Percentiles rank a stretch among this genome's conserved stretches.
Conservation (phyloP, 1,140 invertebrate species). For the Vanessa atalanta region DNA sequence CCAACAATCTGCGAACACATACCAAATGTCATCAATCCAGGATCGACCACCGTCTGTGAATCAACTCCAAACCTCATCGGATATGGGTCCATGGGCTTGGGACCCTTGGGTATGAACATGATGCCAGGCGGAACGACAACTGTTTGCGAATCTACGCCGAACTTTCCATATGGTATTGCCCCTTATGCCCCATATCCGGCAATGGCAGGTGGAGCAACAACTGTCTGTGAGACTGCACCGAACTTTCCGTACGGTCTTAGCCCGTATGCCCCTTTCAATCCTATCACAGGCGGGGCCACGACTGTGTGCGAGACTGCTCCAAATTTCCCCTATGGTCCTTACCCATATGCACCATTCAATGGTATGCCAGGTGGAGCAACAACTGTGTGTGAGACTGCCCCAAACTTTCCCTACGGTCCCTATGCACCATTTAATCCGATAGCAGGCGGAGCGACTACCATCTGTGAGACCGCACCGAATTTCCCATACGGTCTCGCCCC, state of each 20-base stretch:
- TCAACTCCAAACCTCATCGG: constrained; percentile 27
- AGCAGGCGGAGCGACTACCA: neutral
- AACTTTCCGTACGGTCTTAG: neutral
- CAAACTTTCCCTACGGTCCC: too few relatives aligned
- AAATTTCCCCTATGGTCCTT: neutral
- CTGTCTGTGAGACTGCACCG: constrained; percentile 34
- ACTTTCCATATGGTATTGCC: neutral
- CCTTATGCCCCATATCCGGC: too few relatives aligned
- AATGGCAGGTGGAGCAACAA: constrained; percentile 18
- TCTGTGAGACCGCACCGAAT: constrained; percentile 5
- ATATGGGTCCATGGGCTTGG: constrained; percentile 21
- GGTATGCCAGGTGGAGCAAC: neutral
- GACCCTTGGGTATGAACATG: constrained; percentile 10
- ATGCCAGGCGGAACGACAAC: neutral
- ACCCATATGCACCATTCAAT: too few relatives aligned
- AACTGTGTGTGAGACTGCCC: neutral
- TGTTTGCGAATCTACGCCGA: neutral
- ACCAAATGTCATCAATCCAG: constrained; percentile 6
- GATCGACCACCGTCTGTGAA: constrained; percentile 39
- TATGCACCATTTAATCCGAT: too few relatives aligned
- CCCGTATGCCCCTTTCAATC: too few relatives aligned
- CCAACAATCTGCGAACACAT: constrained; percentile 31
- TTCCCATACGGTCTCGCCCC: neutral
- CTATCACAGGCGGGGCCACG: neutral
- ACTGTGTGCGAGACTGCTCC: constrained; percentile 37